Evolutionary conservation across 2,797 vertebrate genomes (phyloP).

Genomic region (Cottoperca gobio): DNA sequence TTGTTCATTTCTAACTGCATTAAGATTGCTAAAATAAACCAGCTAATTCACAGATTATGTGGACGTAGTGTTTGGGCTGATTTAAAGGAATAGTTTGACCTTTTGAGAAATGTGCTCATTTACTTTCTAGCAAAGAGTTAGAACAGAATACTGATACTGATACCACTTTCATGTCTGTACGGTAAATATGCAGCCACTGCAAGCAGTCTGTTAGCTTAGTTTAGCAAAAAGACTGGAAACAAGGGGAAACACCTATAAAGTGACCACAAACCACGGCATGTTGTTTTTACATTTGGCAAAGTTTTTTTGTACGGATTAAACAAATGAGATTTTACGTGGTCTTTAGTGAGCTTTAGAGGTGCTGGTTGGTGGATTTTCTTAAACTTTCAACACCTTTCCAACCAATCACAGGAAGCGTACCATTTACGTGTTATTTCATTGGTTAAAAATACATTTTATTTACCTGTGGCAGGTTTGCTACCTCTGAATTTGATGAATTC

Average conservation of each 20-base stretch:
- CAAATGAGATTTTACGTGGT: neutral
- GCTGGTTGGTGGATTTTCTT: neutral
- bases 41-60: constrained; percentile 48
- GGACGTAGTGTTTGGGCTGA: constrained; percentile 28
- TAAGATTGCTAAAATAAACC: constrained; percentile 42
- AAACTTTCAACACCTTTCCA: too few relatives aligned
- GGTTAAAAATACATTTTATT: too few relatives aligned
- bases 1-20: constrained; percentile 36
- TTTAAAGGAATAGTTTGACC: neutral
- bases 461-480: too few relatives aligned
- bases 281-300: neutral
- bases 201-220: neutral
- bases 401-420: too few relatives aligned
- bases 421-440: too few relatives aligned
- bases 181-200: neutral
- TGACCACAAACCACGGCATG: neutral
- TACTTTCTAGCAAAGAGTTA: neutral
- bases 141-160: neutral
- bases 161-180: neutral
- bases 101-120: neutral
- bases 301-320: neutral
- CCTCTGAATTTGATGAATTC: too few relatives aligned
- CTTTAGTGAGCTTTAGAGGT: neutral
- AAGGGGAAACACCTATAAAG: neutral
- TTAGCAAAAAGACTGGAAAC: neutral